Percentiles rank a stretch among this genome's conserved stretches.
Evolutionary conservation across 2,888 invertebrate species (phyloP).

Genomic region (Micropterix aruncella): DNA sequence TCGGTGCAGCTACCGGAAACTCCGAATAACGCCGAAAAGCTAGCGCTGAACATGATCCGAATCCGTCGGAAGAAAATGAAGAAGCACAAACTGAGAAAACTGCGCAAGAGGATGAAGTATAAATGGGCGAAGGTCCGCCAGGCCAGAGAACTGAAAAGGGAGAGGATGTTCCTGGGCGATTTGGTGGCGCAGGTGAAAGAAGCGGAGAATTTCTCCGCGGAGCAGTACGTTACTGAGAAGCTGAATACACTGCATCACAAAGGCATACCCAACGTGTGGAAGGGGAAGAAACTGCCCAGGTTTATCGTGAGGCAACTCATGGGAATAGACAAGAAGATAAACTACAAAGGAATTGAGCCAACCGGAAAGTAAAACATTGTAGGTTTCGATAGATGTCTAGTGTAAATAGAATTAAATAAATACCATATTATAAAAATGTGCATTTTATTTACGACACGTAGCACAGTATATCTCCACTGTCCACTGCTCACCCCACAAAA

Average conservation of each 20-base stretch:
- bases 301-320: slow-evolving; percentile 52
- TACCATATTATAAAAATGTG: no score
- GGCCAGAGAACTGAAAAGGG: slow-evolving; percentile 56
- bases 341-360: slow-evolving; percentile 20
- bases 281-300: slow-evolving; percentile 49
- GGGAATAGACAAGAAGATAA: slow-evolving; percentile 41
- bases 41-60: slow-evolving; percentile 58
- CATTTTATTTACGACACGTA: no score
- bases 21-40: slow-evolving; percentile 40
- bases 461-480: no score
- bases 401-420: no score
- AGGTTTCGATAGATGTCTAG: no score
- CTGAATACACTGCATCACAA: slow-evolving; percentile 44
- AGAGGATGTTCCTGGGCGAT: slow-evolving; percentile 61
- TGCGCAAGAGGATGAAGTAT: slow-evolving; percentile 65
- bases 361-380: no score
- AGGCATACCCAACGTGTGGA: slow-evolving; percentile 40
- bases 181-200: slow-evolving; percentile 53
- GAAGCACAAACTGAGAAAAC: slow-evolving; percentile 69
- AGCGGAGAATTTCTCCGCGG: slow-evolving; percentile 65
- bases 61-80: slow-evolving; percentile 77
- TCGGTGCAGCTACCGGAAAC: slow-evolving; percentile 32
- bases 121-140: slow-evolving; percentile 59
- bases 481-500: no score
- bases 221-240: slow-evolving; percentile 51